Evolutionary conservation across 2,113 vertebrate species (phyloP).

Genomic region (Thryonomys swinderianus): DNA sequence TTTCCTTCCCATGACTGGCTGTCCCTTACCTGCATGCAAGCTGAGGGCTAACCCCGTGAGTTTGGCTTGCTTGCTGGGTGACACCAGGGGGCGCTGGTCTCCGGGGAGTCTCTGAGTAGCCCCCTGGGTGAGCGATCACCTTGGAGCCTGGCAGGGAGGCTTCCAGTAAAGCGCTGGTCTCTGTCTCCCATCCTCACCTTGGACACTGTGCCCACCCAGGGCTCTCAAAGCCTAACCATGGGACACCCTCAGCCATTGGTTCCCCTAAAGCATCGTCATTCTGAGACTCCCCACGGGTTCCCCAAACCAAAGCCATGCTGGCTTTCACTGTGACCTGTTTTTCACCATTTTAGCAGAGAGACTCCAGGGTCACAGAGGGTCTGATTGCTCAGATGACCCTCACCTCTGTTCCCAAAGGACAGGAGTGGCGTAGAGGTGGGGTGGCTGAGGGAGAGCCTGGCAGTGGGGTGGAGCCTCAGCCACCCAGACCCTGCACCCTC

Average conservation of each 20-base stretch:
- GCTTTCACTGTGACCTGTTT: background rate
- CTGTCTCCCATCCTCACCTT: background rate
- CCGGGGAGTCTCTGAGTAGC: background rate
- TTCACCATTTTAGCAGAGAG: background rate
- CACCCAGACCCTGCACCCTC: background rate
- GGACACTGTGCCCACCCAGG: too few relatives aligned
- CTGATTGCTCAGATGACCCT: background rate
- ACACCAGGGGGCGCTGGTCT: background rate
- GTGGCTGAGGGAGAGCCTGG: background rate
- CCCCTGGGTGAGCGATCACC: background rate
- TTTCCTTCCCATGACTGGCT: background rate
- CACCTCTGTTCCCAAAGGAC: background rate
- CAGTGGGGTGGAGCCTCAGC: background rate
- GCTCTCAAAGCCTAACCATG: background rate
- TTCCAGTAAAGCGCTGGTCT: background rate
- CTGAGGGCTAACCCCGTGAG: background rate
- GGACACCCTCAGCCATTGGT: background rate
- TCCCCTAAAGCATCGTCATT: background rate
- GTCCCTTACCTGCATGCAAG: background rate
- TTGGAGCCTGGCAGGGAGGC: background rate
- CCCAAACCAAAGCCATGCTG: background rate
- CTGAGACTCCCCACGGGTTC: background rate
- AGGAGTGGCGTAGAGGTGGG: too few relatives aligned
- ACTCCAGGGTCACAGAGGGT: background rate
- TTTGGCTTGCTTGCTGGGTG: too few relatives aligned